Conservation (phyloP, 2,797 vertebrate species). For the Hylomyscus alleni region DNA sequence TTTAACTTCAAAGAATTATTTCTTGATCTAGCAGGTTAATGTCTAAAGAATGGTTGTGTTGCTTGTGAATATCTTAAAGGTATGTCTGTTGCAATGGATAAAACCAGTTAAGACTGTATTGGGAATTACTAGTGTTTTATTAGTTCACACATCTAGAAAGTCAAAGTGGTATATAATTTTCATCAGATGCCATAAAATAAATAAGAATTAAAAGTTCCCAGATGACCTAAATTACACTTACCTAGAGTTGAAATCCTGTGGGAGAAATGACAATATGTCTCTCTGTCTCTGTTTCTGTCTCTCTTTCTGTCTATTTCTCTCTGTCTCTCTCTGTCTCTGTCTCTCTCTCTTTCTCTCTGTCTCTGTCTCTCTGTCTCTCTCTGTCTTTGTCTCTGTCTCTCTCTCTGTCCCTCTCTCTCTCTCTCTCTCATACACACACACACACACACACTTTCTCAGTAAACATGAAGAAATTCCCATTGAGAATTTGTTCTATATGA, state of each 20-base stretch:
- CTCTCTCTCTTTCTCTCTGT: background rate
- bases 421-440: background rate
- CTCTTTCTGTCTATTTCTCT: background rate
- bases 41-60: background rate
- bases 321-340: background rate
- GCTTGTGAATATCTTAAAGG: background rate
- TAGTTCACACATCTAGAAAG: slow-evolving; percentile 34
- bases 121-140: background rate
- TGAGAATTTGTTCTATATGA: background rate
- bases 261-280: background rate
- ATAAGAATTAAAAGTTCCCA: no score
- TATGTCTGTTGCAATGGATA: background rate
- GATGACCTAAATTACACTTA: background rate
- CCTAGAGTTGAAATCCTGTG: background rate
- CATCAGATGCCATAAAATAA: no score
- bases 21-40: slow-evolving; percentile 11
- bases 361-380: background rate
- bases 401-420: no score
- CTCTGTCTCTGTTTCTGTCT: background rate
- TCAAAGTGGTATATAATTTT: background rate
- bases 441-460: background rate
- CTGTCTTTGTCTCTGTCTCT: background rate
- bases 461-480: background rate
- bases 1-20: background rate
- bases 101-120: slow-evolving; percentile 21